These are phyloP conservation scores for Cinclus cinclus DNA, from an alignment of 2,113 vertebrate species.

Conservation along the genomic window DNA sequence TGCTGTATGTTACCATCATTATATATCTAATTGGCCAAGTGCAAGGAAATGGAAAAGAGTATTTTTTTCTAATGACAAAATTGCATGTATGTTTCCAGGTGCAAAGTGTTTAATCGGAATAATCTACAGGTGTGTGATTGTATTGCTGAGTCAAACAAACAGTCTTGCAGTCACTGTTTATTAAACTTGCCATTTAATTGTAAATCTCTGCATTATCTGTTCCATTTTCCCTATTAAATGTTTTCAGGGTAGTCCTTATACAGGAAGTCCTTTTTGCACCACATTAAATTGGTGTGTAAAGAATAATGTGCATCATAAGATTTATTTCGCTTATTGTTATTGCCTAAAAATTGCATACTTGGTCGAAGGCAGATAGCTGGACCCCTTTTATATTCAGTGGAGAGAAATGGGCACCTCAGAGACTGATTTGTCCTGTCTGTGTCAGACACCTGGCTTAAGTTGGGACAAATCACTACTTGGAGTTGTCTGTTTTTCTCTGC, in stretches of 20 bases:
- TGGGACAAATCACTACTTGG: conserved; percentile 57
- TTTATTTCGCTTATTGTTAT: neutral
- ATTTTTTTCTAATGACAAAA: conserved; percentile 12
- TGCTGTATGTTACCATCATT: conserved; percentile 1
- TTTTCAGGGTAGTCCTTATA: neutral
- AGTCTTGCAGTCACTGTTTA: neutral
- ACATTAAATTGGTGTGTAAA: neutral
- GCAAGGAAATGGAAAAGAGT: conserved; percentile 28
- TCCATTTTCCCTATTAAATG: neutral
- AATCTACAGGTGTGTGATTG: neutral
- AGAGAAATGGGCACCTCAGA: conserved; percentile 28
- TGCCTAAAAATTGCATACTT: neutral
- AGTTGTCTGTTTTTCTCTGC: conserved; percentile 50
- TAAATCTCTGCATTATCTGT: neutral
- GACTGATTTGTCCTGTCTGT: conserved; percentile 40
- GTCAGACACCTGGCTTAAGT: conserved; percentile 49
- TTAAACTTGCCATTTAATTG: conserved; percentile 14
- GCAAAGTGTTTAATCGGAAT: neutral
- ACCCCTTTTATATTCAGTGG: neutral
- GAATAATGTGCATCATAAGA: neutral
- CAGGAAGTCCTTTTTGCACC: neutral
- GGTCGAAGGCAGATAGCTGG: neutral
- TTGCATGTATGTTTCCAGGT: neutral
- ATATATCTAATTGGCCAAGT: conserved; percentile 28
- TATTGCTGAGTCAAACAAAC: neutral